Evolutionary conservation across 2,797 vertebrate species (phyloP).

Genomic region (Enteromius afrohamiltoni): DNA sequence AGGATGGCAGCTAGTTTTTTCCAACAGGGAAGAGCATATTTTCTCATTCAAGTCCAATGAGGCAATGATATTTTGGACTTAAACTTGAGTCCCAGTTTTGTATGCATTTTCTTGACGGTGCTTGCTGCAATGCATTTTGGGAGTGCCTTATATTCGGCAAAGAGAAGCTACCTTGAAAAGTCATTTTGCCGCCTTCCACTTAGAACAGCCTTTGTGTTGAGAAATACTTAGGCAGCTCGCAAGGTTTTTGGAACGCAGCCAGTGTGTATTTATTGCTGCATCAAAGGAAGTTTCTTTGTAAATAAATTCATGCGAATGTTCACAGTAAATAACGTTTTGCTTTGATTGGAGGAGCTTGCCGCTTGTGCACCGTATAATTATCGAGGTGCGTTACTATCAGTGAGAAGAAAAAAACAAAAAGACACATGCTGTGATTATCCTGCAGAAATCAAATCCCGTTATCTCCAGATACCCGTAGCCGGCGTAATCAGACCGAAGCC

Average conservation of each 20-base stretch:
- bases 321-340: constrained; percentile 28
- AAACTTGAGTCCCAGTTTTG: background rate
- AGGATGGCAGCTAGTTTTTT: no score
- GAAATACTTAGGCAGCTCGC: background rate
- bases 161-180: background rate
- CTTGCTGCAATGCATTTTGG: background rate
- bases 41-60: background rate
- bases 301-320: constrained; percentile 24
- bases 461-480: constrained; percentile 13
- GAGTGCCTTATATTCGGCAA: background rate
- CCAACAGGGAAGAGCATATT: no score
- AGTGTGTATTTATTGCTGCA: constrained; percentile 4
- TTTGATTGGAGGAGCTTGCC: constrained; percentile 34
- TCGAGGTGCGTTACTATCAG: constrained; percentile 34
- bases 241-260: background rate
- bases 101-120: background rate
- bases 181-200: background rate
- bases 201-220: background rate
- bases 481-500: constrained; percentile 13
- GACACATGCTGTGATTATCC: constrained; percentile 39
- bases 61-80: background rate
- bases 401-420: background rate
- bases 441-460: constrained; percentile 39
- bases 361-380: constrained; percentile 32
- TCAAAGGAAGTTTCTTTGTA: constrained; percentile 25